Conservation (phyloP, 2,113 vertebrate species). For the Bufo bufo region DNA sequence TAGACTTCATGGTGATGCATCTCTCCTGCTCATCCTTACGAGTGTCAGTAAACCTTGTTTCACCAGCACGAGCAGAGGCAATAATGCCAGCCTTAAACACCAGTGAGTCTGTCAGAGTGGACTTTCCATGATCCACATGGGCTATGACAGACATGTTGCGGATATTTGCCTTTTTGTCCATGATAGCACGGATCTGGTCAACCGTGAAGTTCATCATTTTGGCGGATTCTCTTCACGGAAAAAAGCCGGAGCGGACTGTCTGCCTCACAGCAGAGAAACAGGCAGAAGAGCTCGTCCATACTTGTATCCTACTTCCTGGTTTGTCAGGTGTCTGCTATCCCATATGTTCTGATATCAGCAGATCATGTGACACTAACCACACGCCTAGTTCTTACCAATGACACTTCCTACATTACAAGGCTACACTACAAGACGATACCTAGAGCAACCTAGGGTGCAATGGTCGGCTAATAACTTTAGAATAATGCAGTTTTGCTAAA, state of each 20-base stretch:
- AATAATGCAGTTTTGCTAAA: too few relatives aligned
- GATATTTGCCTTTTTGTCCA: slow-evolving; percentile 99
- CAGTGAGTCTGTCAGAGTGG: slow-evolving; percentile 91
- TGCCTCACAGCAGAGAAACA: slow-evolving; percentile 79
- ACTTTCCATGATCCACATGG: slow-evolving; percentile 95
- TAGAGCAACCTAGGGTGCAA: too few relatives aligned
- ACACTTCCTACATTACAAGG: too few relatives aligned
- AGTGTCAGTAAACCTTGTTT: slow-evolving; percentile 94
- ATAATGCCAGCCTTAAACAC: slow-evolving; percentile 98
- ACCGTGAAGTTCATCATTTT: slow-evolving; percentile 98
- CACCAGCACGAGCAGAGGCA: slow-evolving; percentile 86
- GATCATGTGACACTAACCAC: too few relatives aligned
- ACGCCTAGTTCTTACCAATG: too few relatives aligned
- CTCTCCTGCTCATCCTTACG: slow-evolving; percentile 95
- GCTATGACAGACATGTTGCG: slow-evolving; percentile 98
- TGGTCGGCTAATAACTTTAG: too few relatives aligned
- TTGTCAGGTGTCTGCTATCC: too few relatives aligned
- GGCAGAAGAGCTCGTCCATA: slow-evolving; percentile 80
- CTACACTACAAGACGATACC: too few relatives aligned
- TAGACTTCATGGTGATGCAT: slow-evolving; percentile 98
- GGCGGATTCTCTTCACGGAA: slow-evolving; percentile 79
- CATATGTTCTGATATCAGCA: too few relatives aligned
- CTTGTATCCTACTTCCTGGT: too few relatives aligned
- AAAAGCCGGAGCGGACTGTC: slow-evolving; percentile 71
- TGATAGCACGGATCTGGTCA: slow-evolving; percentile 96